Conservation (phyloP, 2,888 invertebrate species). For the Trichopoda pennipes region DNA sequence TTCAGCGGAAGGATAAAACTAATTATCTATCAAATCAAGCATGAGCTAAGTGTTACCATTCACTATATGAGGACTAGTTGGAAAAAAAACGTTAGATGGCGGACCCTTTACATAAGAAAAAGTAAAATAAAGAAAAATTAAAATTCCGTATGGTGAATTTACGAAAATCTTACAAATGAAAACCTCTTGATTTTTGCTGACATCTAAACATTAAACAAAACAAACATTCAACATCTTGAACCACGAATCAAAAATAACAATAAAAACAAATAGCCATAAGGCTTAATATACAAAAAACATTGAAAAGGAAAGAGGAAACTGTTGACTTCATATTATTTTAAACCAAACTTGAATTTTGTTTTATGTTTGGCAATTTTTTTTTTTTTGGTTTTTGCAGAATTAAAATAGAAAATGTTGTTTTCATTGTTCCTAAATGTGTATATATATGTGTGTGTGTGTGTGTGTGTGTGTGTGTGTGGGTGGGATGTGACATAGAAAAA, state of each 20-base stretch:
- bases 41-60: no score
- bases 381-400: neutral
- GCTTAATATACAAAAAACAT: neutral
- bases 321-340: constrained; percentile 29
- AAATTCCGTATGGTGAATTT: no score
- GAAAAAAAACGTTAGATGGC: no score
- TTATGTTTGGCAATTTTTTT: constrained; percentile 37
- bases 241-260: constrained; percentile 9
- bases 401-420: neutral
- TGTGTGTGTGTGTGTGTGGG: neutral
- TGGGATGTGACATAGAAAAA: constrained; percentile 37
- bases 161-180: no score
- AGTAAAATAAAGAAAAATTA: no score
- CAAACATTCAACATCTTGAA: neutral
- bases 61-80: no score
- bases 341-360: constrained; percentile 28
- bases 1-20: no score
- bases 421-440: neutral
- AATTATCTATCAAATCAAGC: no score
- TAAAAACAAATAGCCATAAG: constrained; percentile 17
- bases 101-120: no score
- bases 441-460: neutral
- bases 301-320: neutral
- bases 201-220: neutral
- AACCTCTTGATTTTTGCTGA: no score